A percentile compares a stretch with the other conserved stretches of the same genome.
phyloP scores from a whole-genome alignment of 1,140 invertebrate species.

The Drosophila kanapiae region DNA sequence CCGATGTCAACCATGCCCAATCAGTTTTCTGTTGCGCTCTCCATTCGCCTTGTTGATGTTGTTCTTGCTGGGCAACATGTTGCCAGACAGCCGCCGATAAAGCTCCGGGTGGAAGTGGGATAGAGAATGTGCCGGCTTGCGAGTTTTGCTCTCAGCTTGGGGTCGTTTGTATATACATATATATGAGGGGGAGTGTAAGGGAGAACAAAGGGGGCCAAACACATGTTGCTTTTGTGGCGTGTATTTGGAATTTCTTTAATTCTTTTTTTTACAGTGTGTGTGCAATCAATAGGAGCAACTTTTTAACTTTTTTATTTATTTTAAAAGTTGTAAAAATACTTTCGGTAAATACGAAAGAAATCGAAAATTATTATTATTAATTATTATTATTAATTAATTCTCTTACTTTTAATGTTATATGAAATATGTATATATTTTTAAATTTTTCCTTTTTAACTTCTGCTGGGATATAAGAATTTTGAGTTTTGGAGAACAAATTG shows the following conservation, averaged over 20 bases:
- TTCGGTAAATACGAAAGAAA: too few relatives aligned
- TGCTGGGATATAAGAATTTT: too few relatives aligned
- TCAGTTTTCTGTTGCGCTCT: slow-evolving; percentile 7
- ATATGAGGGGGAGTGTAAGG: background rate
- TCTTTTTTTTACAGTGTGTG: too few relatives aligned
- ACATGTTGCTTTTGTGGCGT: slow-evolving; percentile 40
- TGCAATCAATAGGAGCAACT: too few relatives aligned
- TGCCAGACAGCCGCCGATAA: slow-evolving; percentile 7
- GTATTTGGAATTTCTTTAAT: background rate
- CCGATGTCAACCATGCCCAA: slow-evolving; percentile 13
- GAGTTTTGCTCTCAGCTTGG: slow-evolving; percentile 5
- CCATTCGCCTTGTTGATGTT: slow-evolving; percentile 4
- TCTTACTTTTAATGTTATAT: too few relatives aligned
- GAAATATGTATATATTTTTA: too few relatives aligned
- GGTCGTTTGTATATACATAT: background rate
- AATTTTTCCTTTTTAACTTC: too few relatives aligned
- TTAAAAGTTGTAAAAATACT: too few relatives aligned
- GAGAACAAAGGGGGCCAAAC: slow-evolving; percentile 3
- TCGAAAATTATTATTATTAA: too few relatives aligned
- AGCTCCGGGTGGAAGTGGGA: background rate
- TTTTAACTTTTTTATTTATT: too few relatives aligned
- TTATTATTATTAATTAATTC: too few relatives aligned
- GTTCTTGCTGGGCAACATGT: slow-evolving; percentile 14
- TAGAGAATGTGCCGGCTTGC: slow-evolving; percentile 6
- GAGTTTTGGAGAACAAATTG: too few relatives aligned